A percentile compares a stretch with the other conserved stretches of the same genome.
These are phyloP conservation scores for Phortica variegata DNA, from an alignment of 1,140 invertebrate species.

Conservation along the genomic window DNA sequence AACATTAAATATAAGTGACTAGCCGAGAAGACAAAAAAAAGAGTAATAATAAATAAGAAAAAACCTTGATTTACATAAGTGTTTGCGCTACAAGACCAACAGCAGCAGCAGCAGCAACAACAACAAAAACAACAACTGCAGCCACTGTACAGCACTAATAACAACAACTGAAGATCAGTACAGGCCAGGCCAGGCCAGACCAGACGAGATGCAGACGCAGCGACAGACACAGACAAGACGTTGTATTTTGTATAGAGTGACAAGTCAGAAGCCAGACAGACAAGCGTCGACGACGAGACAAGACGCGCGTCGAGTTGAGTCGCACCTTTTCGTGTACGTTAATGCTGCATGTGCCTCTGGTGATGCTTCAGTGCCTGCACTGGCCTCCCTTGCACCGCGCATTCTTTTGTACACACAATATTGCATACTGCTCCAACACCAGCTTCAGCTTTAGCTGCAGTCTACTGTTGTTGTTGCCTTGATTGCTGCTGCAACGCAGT, in stretches of 20 bases:
- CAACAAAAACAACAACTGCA: slow-evolving; percentile 8
- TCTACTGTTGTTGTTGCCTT: slow-evolving; percentile 13
- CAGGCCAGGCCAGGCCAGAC: slow-evolving; percentile 1
- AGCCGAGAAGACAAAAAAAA: no score
- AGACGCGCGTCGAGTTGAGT: slow-evolving; percentile 14
- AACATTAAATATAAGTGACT: no score
- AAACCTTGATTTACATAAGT: no score
- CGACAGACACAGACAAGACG: slow-evolving; percentile 19
- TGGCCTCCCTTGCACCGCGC: slow-evolving; percentile 2
- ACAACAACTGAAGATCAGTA: slow-evolving; percentile 12
- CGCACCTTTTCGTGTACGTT: slow-evolving; percentile 26
- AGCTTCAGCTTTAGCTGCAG: no score
- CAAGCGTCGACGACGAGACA: no score
- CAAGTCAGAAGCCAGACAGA: no score
- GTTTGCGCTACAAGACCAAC: background rate
- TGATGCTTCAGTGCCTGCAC: slow-evolving; percentile 1
- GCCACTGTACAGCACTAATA: slow-evolving; percentile 3
- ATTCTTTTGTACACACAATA: no score
- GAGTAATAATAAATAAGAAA: no score
- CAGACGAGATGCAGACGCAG: background rate
- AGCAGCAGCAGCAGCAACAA: background rate
- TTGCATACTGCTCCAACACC: no score
- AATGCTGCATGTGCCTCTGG: background rate
- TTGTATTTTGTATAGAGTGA: slow-evolving; percentile 15
- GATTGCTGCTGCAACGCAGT: slow-evolving; percentile 29